Base-by-base conservation (phyloP, 2,113 vertebrate genomes). In the Bufo gargarizans region DNA sequence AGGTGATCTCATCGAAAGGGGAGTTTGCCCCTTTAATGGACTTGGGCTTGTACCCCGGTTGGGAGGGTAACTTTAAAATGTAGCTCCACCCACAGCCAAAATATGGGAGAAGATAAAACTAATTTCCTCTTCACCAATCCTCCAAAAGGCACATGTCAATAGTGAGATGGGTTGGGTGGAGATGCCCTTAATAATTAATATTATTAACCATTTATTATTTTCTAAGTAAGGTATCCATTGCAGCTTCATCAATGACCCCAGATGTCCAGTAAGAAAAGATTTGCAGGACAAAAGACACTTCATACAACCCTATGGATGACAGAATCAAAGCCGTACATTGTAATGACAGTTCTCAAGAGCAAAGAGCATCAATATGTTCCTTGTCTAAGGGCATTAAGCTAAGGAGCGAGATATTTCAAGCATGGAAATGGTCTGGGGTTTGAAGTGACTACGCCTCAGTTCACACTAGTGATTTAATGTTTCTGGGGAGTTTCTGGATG, bases 341-440 rank as follows among this genome's bases (percentile, higher is more conserved):
- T 72, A 72, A 72, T 72, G 43, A 69, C 67, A 33, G 67, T 33
- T 33, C 10, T 33, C 10, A 20, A 33, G 69, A 16, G 69, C 69
- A 72, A 20, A 33, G 69, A 16, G 69, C 69, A 72, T 14, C 69
- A 72, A 72, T 72, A 72, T 72, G 69, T 72, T 72, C 33, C 69
- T 72, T 72, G 33, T 72, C 43, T 8, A 72, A 43, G 43, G 69
- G 69, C 69, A 72, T 72, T 45, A 43, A n/a, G 1, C 22, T 6
- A 9, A 72, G 69, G 69, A 45, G 69, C 1, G 67, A 72, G 43
- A 16, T 72, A 16, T 45, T 72, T 72, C 6, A 45, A 10, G 43
- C 69, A 14, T 17, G 13, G 13, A 12, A 69, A 69, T 1, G 19
- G 10, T 33, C 33, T 43, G 20, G 67, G 65, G n/a, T 13, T 69